Percentiles rank a stretch among this genome's conserved stretches.
These are phyloP conservation scores for Steinernema hermaphroditum DNA, from an alignment of 2,888 invertebrate species.

Conservation along the genomic window DNA sequence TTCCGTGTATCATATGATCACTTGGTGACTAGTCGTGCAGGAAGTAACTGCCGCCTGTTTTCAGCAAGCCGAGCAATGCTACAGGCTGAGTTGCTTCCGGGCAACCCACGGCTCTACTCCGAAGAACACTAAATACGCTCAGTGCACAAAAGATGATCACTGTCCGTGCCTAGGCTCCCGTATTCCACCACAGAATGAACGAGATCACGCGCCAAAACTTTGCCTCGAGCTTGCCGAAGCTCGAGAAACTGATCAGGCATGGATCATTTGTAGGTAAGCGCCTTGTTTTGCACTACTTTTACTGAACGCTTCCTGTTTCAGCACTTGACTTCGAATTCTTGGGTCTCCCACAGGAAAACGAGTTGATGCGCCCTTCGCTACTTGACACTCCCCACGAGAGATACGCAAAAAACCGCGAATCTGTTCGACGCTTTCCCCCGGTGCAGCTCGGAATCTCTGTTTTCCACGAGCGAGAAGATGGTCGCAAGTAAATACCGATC, in stretches of 20 bases:
- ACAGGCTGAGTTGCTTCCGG: conserved; percentile 15
- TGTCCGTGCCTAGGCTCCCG: neutral
- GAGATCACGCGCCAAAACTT: conserved; percentile 17
- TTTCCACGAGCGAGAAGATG: neutral
- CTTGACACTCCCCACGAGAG: conserved; percentile 5
- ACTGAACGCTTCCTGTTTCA: neutral
- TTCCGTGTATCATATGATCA: neutral
- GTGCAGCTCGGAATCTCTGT: conserved; percentile 4
- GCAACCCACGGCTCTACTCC: neutral
- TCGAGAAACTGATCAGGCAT: neutral
- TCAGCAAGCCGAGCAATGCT: conserved; percentile 25
- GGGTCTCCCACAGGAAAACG: conserved; percentile 26
- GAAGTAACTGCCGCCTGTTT: neutral
- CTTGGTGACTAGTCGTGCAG: too few relatives aligned
- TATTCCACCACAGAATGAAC: neutral
- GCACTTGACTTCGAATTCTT: conserved; percentile 28
- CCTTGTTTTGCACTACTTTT: neutral
- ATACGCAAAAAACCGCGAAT: conserved; percentile 8
- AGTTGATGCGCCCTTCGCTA: conserved; percentile 15
- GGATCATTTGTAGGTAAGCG: conserved; percentile 18
- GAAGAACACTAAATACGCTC: neutral
- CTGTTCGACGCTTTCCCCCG: neutral
- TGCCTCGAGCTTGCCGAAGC: conserved; percentile 1
- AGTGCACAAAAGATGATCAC: conserved; percentile 7
- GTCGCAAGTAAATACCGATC: neutral